A percentile compares a stretch with the other conserved stretches of the same genome.
Conservation (phyloP, 2,113 vertebrate genomes). For the Cryptomyrus ogoouensis region DNA sequence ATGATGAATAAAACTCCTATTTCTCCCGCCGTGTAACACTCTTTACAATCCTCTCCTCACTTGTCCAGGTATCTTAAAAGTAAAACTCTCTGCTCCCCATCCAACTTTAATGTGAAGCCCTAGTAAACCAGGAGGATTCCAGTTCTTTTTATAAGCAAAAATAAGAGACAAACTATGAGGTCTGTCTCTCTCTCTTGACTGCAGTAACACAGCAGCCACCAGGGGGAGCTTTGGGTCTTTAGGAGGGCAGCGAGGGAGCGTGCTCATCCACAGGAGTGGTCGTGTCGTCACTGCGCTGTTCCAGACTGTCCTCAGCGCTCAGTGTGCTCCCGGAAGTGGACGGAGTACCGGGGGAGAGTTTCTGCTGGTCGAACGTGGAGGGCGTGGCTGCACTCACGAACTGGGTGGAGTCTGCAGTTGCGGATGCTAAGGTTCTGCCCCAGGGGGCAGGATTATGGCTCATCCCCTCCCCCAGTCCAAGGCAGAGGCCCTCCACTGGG, state of each 20-base stretch:
- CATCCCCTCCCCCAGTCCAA: slow-evolving; percentile 45
- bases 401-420: slow-evolving; percentile 18
- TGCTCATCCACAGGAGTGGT: slow-evolving; percentile 60
- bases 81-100: background rate
- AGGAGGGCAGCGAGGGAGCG: slow-evolving; percentile 49
- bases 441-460: slow-evolving; percentile 44
- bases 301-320: slow-evolving; percentile 66
- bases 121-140: background rate
- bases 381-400: slow-evolving; percentile 10
- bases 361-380: slow-evolving; percentile 39
- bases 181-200: background rate
- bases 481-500: slow-evolving; percentile 40
- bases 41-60: background rate
- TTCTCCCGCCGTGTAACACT: background rate
- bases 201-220: slow-evolving; percentile 28
- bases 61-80: background rate
- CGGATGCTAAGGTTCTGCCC: slow-evolving; percentile 25
- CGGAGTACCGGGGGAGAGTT: slow-evolving; percentile 44
- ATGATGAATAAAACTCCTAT: background rate
- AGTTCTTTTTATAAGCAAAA: background rate
- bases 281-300: slow-evolving; percentile 57
- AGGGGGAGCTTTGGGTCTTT: slow-evolving; percentile 29
- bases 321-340: slow-evolving; percentile 61
- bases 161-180: background rate
- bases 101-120: background rate